Percentiles rank a stretch among this genome's conserved stretches.
phyloP scores from a whole-genome alignment of 2,888 invertebrate species.

The Ormyrus nitidulus region DNA sequence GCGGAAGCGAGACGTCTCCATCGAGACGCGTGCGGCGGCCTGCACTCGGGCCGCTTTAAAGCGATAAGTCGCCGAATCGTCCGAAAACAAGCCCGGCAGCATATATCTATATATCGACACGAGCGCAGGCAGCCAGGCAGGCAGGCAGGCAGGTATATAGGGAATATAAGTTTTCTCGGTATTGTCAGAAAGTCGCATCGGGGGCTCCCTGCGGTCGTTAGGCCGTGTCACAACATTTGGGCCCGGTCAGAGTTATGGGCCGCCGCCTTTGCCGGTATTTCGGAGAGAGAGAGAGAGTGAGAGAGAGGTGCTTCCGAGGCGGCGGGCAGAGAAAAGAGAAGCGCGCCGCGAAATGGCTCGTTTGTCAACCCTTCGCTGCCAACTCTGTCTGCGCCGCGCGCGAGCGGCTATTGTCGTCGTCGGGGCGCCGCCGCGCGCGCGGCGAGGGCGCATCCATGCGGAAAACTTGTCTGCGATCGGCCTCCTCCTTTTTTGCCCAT shows the following conservation, averaged over 20 bases:
- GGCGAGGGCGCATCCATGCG: slow-evolving; percentile 1
- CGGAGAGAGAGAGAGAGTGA: no score
- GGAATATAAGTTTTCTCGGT: neutral
- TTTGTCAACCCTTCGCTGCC: slow-evolving; percentile 28
- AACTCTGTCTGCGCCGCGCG: neutral
- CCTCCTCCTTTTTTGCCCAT: slow-evolving; percentile 8
- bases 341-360: slow-evolving; percentile 3
- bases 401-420: slow-evolving; percentile 5
- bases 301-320: neutral
- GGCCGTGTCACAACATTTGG: slow-evolving; percentile 74
- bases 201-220: slow-evolving; percentile 53
- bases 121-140: no score
- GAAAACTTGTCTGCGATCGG: slow-evolving; percentile 20
- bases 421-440: neutral
- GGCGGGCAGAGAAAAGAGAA: neutral
- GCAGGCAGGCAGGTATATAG: neutral
- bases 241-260: slow-evolving; percentile 67
- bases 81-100: neutral
- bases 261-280: slow-evolving; percentile 59
- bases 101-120: no score
- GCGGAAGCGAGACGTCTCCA: no score
- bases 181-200: neutral
- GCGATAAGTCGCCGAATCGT: neutral
- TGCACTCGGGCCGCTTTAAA: neutral
- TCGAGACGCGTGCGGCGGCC: no score